Conservation (phyloP, 2,797 vertebrate genomes). For the Clarias laeviceps region DNA sequence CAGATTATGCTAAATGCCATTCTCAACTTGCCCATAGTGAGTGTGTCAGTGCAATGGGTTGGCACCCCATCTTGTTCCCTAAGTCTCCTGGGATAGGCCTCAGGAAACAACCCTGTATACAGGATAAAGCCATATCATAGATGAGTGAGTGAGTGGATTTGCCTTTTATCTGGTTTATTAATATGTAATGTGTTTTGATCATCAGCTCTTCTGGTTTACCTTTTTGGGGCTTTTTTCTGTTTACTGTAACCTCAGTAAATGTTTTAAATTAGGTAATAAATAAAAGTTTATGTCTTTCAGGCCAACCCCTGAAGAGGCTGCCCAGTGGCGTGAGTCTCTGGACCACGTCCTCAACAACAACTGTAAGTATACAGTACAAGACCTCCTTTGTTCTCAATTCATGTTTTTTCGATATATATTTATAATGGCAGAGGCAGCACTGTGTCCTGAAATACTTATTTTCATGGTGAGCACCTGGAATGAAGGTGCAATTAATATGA, state of each 20-base stretch:
- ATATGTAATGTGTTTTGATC: not conserved
- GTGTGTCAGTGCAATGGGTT: no score
- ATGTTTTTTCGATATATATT: not conserved
- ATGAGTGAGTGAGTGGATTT: not conserved
- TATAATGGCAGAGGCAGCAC: not conserved
- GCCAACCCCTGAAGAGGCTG: slow-evolving; percentile 80
- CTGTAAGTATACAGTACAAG: slow-evolving; percentile 77
- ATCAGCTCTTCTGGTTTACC: not conserved
- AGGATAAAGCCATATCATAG: no score
- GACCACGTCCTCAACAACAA: slow-evolving; percentile 87
- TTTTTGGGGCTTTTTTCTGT: not conserved
- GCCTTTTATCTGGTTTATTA: not conserved
- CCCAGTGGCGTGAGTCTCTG: slow-evolving; percentile 91
- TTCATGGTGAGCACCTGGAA: not conserved
- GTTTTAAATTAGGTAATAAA: not conserved
- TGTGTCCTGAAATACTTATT: not conserved
- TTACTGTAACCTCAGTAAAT: not conserved
- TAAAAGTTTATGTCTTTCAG: slow-evolving; percentile 65
- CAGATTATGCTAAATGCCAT: no score
- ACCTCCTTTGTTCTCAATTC: not conserved
- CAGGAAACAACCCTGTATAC: no score
- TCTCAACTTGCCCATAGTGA: no score
- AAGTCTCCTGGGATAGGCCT: no score
- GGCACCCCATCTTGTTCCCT: no score
- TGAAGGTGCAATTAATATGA: not conserved